These are phyloP conservation scores for Harpegnathos saltator DNA, from an alignment of 1,140 invertebrate genomes.

Conservation along the genomic window DNA sequence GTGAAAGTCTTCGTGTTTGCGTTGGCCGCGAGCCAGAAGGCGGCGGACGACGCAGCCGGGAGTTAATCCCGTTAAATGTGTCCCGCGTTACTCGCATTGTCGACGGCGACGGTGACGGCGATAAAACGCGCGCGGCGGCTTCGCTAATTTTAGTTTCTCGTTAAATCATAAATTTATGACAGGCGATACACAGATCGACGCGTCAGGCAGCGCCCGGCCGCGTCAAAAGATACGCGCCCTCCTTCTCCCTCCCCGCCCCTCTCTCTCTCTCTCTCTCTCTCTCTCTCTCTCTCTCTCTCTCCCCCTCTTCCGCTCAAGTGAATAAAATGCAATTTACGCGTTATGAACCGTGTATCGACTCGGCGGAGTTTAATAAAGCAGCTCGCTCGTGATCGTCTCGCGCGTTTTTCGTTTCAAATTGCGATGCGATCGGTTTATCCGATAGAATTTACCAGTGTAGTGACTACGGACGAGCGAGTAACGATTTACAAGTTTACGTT, in stretches of 20 bases:
- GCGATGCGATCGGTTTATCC: conserved; percentile 17
- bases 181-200: neutral
- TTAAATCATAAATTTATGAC: conserved; percentile 54
- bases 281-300: neutral
- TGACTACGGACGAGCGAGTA: neutral
- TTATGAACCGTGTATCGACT: conserved; percentile 31
- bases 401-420: conserved; percentile 12
- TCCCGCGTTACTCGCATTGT: conserved; percentile 46
- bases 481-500: conserved; percentile 44
- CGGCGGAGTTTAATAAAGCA: conserved; percentile 11
- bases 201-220: neutral
- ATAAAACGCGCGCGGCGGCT: conserved; percentile 10
- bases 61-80: conserved; percentile 54
- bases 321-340: neutral
- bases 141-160: conserved; percentile 49
- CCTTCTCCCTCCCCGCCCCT: neutral
- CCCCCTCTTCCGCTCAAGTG: neutral
- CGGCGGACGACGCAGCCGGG: neutral
- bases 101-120: conserved; percentile 15
- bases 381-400: neutral
- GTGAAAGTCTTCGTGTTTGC: conserved; percentile 65
- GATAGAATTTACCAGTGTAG: conserved; percentile 20
- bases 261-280: neutral
- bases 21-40: conserved; percentile 65
- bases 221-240: neutral